Evolutionary conservation across 1,140 invertebrate species (phyloP), one percentile per base, ranked within the genome.

Genomic region (Penaeus indicus): DNA sequence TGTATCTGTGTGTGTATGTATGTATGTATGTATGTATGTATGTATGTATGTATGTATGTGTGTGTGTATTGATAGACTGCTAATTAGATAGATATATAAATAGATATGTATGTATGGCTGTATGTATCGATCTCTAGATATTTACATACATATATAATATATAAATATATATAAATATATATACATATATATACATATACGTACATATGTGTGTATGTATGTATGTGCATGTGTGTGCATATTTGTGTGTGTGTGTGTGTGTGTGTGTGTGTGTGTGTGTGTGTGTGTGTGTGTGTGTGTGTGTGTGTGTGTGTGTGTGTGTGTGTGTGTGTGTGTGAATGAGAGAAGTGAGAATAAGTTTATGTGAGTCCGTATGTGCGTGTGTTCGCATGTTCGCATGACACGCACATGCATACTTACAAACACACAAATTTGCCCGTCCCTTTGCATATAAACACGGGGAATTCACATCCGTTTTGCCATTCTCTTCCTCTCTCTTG

Each of bases 81-180:
- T 18, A 67, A n/a, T n/a, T 67, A 67, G 22, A 67, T 67, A 67
- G 22, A 67, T 67, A 67, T 67, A 67, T 67, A 67, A 42, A 79
- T 79, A 10, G 22, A 42, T 32, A 22, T 42, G 22, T n/a, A 8
- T 75, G 32, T 75, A 75, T 75, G 32, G 19, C 19, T 75, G 32
- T 75, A 75, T 75, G 61, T 42, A 81, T 81, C 18, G 8, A 60
- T 42, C 19, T 81, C 3, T 4, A 81, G 4, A 60, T 54, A 81
- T 11, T 22, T 60, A 54, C 32, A 81, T 27, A 11, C 32, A 81
- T 60, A 81, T 60, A 81, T 60, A 81, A 5, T 81, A 81, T 81
- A 81, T 81, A 81, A 60, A 81, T 81, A 81, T 81, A 60, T 7
- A 69, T 69, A 69, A n/a, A 69, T 69, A 69, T 69, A 69, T 69